Percentiles rank a stretch among this genome's conserved stretches.
Conservation (phyloP, 2,113 vertebrate species). For the Oncorhynchus clarkii region DNA sequence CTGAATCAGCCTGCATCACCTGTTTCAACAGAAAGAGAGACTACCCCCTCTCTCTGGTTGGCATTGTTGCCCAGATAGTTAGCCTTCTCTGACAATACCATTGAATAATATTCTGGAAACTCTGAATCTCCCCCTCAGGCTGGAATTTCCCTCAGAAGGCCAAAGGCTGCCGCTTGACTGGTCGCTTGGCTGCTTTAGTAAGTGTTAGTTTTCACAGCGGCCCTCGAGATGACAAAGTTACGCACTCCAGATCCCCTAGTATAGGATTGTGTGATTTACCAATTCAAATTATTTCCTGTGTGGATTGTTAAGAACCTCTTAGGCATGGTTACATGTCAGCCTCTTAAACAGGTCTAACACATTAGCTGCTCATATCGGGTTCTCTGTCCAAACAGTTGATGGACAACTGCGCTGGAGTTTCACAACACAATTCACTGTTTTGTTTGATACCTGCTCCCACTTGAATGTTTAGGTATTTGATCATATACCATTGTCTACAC, state of each 20-base stretch:
- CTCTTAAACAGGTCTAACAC: conserved; percentile 16
- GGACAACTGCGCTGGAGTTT: conserved; percentile 2
- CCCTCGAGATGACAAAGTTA: conserved; percentile 70
- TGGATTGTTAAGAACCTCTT: conserved; percentile 57
- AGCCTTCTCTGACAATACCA: conserved; percentile 47
- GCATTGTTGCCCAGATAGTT: conserved; percentile 43
- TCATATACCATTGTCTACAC: not conserved
- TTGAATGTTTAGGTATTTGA: not conserved
- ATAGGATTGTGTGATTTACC: conserved; percentile 59
- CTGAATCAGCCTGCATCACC: not conserved
- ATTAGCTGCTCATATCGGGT: not conserved
- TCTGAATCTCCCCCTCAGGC: conserved; percentile 59
- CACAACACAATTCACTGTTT: not conserved
- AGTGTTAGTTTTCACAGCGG: conserved; percentile 68
- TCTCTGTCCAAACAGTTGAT: not conserved
- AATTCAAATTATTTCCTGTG: conserved; percentile 65
- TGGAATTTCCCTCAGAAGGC: conserved; percentile 66
- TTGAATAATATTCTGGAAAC: conserved; percentile 54
- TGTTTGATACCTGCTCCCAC: not conserved
- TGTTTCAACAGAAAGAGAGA: not conserved
- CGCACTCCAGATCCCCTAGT: conserved; percentile 60
- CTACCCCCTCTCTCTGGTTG: not conserved
- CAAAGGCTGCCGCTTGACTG: conserved; percentile 51
- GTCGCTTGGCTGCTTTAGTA: conserved; percentile 55
- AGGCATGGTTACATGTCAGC: conserved; percentile 38